Conservation (phyloP, 1,140 invertebrate genomes). For the Euschistus heros region DNA sequence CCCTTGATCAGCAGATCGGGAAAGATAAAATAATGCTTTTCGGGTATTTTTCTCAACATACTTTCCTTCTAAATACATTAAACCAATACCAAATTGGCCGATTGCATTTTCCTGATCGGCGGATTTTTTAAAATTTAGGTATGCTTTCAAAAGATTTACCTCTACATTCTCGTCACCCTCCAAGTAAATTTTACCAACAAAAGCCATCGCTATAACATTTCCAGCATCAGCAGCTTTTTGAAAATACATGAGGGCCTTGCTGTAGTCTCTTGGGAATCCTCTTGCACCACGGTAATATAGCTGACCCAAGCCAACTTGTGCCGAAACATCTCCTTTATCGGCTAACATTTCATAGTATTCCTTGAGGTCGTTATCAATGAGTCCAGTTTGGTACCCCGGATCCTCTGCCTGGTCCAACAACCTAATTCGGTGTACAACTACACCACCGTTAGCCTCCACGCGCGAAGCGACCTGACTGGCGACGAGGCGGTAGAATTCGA, state of each 20-base stretch:
- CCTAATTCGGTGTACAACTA: conserved; percentile 75
- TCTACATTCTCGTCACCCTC: conserved; percentile 88
- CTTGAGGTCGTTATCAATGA: conserved; percentile 36
- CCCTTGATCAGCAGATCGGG: conserved; percentile 72
- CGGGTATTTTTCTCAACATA: conserved; percentile 79
- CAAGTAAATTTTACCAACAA: conserved; percentile 89
- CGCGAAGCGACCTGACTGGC: conserved; percentile 77
- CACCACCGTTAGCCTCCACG: conserved; percentile 75
- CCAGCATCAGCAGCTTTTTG: conserved; percentile 85
- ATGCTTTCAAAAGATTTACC: conserved; percentile 80
- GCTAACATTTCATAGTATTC: conserved; percentile 95
- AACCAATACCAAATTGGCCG: conserved; percentile 87
- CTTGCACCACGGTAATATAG: conserved; percentile 95
- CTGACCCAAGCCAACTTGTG: conserved; percentile 83
- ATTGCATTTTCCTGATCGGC: conserved; percentile 91
- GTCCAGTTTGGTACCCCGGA: conserved; percentile 38
- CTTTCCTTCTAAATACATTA: conserved; percentile 93
- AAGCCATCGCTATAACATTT: conserved; percentile 89
- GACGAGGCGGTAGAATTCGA: conserved; percentile 78
- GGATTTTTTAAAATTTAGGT: conserved; percentile 85
- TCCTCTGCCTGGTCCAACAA: conserved; percentile 79
- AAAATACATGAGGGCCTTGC: conserved; percentile 86
- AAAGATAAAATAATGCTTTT: conserved; percentile 88
- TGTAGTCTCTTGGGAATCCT: conserved; percentile 84
- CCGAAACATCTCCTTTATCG: conserved; percentile 95